These are phyloP conservation scores for Ivindomyrus marchei DNA, from an alignment of 2,113 vertebrate genomes.

Conservation along the genomic window DNA sequence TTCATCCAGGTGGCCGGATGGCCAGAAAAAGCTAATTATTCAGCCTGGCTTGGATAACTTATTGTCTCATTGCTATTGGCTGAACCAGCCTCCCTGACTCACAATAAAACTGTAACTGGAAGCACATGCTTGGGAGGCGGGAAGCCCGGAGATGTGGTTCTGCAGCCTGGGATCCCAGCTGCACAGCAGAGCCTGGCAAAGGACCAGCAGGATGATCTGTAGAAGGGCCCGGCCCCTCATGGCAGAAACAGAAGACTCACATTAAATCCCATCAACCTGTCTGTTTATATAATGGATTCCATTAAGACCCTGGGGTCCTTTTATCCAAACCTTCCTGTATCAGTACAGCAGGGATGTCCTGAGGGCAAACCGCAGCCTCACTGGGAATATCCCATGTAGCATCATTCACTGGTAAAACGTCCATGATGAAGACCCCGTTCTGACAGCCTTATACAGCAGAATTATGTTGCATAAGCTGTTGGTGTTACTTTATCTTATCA, in stretches of 20 bases:
- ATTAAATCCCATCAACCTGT: background rate
- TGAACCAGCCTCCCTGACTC: background rate
- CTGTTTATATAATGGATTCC: background rate
- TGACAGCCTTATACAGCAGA: background rate
- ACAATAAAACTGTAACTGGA: conserved; percentile 19
- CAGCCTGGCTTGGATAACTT: background rate
- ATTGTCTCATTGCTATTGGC: conserved; percentile 6
- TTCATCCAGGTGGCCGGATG: background rate
- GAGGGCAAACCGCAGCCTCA: background rate
- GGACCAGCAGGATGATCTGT: background rate
- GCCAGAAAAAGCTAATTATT: background rate
- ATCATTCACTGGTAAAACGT: background rate
- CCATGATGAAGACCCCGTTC: background rate
- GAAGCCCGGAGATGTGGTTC: conserved; percentile 3
- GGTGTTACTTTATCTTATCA: background rate
- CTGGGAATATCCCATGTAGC: background rate
- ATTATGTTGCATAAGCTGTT: background rate
- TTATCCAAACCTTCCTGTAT: background rate
- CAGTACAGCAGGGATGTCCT: background rate
- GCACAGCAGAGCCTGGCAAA: conserved; percentile 1
- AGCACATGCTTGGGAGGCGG: background rate
- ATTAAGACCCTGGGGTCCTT: background rate
- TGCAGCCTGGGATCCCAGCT: conserved; percentile 11
- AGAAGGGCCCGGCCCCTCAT: background rate
- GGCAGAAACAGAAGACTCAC: background rate